Conservation (phyloP, 2,797 vertebrate species). For the Eulemur albifrons region DNA sequence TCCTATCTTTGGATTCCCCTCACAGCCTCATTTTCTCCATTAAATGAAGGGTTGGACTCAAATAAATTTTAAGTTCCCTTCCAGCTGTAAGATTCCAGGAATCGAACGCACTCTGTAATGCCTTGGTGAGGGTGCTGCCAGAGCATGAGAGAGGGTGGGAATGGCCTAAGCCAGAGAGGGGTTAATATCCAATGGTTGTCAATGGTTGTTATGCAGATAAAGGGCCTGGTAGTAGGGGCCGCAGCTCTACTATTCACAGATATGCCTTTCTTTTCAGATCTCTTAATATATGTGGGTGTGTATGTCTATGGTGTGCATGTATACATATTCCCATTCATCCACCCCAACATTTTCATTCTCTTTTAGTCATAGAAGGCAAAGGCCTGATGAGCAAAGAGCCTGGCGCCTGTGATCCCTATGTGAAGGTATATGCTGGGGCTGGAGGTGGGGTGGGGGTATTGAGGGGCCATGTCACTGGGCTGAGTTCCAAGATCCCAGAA, state of each 20-base stretch:
- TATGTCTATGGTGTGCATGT: background rate
- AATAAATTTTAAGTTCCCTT: background rate
- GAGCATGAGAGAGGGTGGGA: background rate
- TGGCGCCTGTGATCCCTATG: slow-evolving; percentile 87
- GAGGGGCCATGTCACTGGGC: background rate
- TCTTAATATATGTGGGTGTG: background rate
- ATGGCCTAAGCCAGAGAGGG: background rate
- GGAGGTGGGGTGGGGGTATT: rapidly evolving
- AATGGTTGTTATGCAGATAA: background rate
- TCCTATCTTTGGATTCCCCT: background rate
- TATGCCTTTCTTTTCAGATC: background rate
- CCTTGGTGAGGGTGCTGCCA: background rate
- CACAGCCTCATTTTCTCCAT: background rate
- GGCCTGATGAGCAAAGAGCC: slow-evolving; percentile 82
- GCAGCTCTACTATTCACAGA: background rate
- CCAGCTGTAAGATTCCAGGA: background rate
- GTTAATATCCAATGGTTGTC: background rate
- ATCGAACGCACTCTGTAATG: background rate
- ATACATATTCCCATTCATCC: background rate
- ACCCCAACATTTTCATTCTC: slow-evolving; percentile 35
- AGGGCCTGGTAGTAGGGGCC: background rate
- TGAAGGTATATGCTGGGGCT: slow-evolving; percentile 87
- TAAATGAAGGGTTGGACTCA: background rate
- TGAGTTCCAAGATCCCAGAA: background rate
- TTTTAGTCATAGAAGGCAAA: slow-evolving; percentile 92